Conservation (phyloP, 2,888 invertebrate species). For the Halocaridina rubra region DNA sequence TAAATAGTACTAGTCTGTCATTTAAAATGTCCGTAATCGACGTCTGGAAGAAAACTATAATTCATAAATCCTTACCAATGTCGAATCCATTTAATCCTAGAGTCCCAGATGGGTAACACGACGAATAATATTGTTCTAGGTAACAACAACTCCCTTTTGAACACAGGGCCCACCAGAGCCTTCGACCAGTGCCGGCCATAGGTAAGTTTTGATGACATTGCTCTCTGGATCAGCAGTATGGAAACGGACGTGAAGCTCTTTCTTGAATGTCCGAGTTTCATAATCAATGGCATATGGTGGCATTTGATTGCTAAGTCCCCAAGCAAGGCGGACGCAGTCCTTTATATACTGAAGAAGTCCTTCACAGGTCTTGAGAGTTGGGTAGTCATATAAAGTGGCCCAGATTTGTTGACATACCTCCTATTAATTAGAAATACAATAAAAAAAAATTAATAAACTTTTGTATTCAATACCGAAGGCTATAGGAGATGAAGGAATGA, state of each 20-base stretch:
- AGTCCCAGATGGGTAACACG: too few species aligned
- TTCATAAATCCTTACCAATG: too few species aligned
- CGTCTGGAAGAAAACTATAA: too few species aligned
- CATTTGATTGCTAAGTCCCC: conserved; percentile 83
- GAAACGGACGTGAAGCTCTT: conserved; percentile 82
- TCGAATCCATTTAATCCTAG: too few species aligned
- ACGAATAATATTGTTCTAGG: too few species aligned
- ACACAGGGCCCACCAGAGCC: conserved; percentile 78
- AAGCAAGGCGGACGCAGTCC: conserved; percentile 86
- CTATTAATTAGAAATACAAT: too few species aligned
- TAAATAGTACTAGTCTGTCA: too few species aligned
- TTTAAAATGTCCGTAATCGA: too few species aligned
- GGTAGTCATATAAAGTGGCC: conserved; percentile 92
- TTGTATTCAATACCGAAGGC: conserved; percentile 44
- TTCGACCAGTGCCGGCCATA: conserved; percentile 89
- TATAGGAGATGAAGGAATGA: too few species aligned
- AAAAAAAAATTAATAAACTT: too few species aligned
- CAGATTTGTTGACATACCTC: conserved; percentile 79
- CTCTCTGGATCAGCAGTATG: conserved; percentile 81
- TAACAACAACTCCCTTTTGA: conserved; percentile 87
- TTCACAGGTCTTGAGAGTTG: conserved; percentile 83
- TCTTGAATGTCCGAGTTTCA: conserved; percentile 76
- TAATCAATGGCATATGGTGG: conserved; percentile 71
- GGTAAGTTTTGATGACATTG: conserved; percentile 81
- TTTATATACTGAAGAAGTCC: conserved; percentile 84